Evolutionary conservation across 2,797 vertebrate genomes (phyloP), one percentile per base, ranked within the genome.

Genomic region (Spheniscus humboldti): DNA sequence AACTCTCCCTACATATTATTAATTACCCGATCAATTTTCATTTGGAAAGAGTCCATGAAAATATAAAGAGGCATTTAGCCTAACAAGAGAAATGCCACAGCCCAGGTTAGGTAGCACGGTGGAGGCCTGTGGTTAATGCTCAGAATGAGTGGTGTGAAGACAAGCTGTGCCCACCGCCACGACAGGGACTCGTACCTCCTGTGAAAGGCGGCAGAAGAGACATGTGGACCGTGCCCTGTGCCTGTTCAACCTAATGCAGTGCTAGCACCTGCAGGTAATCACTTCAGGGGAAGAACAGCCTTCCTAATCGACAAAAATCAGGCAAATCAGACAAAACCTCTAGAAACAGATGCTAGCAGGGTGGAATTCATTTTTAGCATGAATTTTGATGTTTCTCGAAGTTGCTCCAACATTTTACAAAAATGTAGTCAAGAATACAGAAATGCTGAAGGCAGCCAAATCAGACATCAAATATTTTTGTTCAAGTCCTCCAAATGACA

Each of bases 211-310:
- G 59, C 37, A 59, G 50, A 35, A 7, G 3, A n/a, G 59, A 18
- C 1, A 0, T 6, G 33, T 1, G 13, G 16, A 7, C 17, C 11
- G 35, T n/a, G 10, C 57, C n/a, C 53, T 30, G 18, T 8, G 9
- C 22, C 2, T 55, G 13, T 33, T 50, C 67, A 66, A 10, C 20
- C 33, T 24, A 30, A 27, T 14, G 35, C 35, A 33, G 50, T 10
- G 41, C 55, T 43, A 39, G 77, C 50, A 72, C 56, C 86, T 62
- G 55, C 71, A 68, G 18, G 31, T n/a, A 41, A 56, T 19, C 50
- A 6, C 57, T 35, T 45, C 84, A 69, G 74, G 10, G 27, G 78
- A 60, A 78, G n/a, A 81, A 50, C 45, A 71, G 59, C 67, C 77
- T 76, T 80, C 82, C 43, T 33, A 19, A 18, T 9, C 35, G 31